These are phyloP conservation scores for Dromius quadrimaculatus DNA, from an alignment of 2,888 invertebrate genomes.

Conservation along the genomic window DNA sequence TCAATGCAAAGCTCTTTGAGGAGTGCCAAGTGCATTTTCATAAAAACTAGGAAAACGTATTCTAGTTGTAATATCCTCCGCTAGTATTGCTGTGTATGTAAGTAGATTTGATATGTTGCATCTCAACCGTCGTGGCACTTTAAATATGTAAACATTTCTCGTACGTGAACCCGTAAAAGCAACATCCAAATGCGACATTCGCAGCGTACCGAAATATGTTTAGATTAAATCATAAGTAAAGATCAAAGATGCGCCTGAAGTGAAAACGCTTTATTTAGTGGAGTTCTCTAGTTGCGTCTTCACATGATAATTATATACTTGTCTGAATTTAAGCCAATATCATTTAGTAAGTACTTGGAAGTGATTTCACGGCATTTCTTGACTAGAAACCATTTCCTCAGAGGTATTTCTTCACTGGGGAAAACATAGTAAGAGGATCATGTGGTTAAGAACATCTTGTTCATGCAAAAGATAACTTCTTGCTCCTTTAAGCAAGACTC, in stretches of 20 bases:
- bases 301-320: conserved; percentile 9
- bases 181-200: neutral
- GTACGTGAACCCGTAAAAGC: conserved; percentile 8
- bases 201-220: conserved; percentile 24
- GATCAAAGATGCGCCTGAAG: conserved; percentile 31
- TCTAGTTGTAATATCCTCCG: conserved; percentile 33
- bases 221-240: conserved; percentile 26
- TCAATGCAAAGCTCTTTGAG: conserved; percentile 31
- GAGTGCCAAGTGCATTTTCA: conserved; percentile 37
- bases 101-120: conserved; percentile 32
- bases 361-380: no score
- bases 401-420: no score
- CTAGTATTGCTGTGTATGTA: conserved; percentile 28
- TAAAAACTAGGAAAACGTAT: conserved; percentile 35
- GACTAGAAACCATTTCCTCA: no score
- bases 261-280: conserved; percentile 29
- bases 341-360: no score
- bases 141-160: conserved; percentile 30
- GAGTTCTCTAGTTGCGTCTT: neutral
- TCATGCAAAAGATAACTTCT: no score
- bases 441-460: no score
- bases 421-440: no score
- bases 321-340: conserved; percentile 15
- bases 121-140: conserved; percentile 20
- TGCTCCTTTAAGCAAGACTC: no score